Percentiles rank a stretch among this genome's conserved stretches.
phyloP scores from a whole-genome alignment of 2,888 invertebrate genomes.

The Papilio protenor region DNA sequence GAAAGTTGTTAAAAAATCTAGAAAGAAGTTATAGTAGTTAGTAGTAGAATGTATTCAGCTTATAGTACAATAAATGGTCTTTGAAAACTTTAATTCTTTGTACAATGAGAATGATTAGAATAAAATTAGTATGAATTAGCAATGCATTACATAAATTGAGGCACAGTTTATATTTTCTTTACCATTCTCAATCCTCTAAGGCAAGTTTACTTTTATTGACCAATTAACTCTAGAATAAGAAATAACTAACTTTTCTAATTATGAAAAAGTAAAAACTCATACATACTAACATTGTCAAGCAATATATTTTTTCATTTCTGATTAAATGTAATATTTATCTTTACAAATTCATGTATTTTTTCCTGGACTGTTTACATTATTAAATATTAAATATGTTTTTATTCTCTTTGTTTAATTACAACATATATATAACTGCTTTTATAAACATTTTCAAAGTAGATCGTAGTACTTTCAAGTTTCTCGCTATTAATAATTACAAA shows the following conservation, averaged over 20 bases:
- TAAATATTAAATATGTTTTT: background rate
- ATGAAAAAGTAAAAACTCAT: slow-evolving; percentile 1
- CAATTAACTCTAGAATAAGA: background rate
- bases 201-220: background rate
- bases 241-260: background rate
- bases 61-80: slow-evolving; percentile 39
- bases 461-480: too few species aligned
- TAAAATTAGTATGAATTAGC: slow-evolving; percentile 8
- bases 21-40: slow-evolving; percentile 47
- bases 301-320: background rate
- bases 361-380: background rate
- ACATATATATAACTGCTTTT: background rate
- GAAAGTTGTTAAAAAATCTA: slow-evolving; percentile 60
- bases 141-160: slow-evolving; percentile 2
- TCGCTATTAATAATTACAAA: too few species aligned
- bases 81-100: slow-evolving; percentile 12
- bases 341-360: background rate
- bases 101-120: background rate
- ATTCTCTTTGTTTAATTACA: background rate
- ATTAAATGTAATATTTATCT: slow-evolving; percentile 5
- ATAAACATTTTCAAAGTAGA: too few species aligned
- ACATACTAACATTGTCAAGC: background rate
- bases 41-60: slow-evolving; percentile 16
- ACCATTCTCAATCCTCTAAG: background rate
- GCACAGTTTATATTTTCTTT: slow-evolving; percentile 1